Conservation (phyloP, 1,140 invertebrate species). For the Drosophila albomicans region DNA sequence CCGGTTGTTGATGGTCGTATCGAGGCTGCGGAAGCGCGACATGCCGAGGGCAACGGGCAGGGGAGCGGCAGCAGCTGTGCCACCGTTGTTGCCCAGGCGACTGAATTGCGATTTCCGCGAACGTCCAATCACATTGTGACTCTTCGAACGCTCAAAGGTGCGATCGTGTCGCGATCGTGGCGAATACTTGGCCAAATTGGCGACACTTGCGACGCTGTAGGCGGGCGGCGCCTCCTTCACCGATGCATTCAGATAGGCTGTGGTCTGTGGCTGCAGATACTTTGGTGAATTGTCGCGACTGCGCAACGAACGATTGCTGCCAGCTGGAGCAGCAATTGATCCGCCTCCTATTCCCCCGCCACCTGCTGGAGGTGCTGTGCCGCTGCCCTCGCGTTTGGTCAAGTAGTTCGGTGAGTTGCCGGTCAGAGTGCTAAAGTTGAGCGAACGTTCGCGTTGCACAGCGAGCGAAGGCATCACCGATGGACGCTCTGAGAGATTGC, state of each 20-base stretch:
- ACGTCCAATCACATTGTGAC: constrained; percentile 66
- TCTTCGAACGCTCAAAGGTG: constrained; percentile 76
- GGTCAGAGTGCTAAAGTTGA: constrained; percentile 80
- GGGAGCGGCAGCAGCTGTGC: constrained; percentile 8
- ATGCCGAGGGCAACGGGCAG: constrained; percentile 42
- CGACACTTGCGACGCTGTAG: constrained; percentile 57
- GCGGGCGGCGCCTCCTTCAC: constrained; percentile 79
- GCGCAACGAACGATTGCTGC: constrained; percentile 65
- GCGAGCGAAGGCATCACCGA: constrained; percentile 48
- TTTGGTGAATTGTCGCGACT: constrained; percentile 81
- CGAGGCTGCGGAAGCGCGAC: constrained; percentile 82
- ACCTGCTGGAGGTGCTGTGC: constrained; percentile 37
- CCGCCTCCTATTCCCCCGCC: neutral
- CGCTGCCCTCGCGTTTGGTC: constrained; percentile 72
- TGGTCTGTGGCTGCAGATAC: constrained; percentile 73
- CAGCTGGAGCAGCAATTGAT: neutral
- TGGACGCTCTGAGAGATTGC: constrained; percentile 74
- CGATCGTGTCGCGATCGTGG: constrained; percentile 66
- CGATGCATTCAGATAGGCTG: constrained; percentile 77
- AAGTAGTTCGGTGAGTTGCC: constrained; percentile 83
- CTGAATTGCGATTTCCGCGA: constrained; percentile 80
- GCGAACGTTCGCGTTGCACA: constrained; percentile 65
- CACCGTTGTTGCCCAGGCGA: constrained; percentile 54
- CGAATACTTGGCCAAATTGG: constrained; percentile 59
- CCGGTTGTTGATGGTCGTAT: constrained; percentile 74